Base-by-base conservation (phyloP, 2,113 vertebrate species). In the Brachyhypopomus occidentalis region DNA sequence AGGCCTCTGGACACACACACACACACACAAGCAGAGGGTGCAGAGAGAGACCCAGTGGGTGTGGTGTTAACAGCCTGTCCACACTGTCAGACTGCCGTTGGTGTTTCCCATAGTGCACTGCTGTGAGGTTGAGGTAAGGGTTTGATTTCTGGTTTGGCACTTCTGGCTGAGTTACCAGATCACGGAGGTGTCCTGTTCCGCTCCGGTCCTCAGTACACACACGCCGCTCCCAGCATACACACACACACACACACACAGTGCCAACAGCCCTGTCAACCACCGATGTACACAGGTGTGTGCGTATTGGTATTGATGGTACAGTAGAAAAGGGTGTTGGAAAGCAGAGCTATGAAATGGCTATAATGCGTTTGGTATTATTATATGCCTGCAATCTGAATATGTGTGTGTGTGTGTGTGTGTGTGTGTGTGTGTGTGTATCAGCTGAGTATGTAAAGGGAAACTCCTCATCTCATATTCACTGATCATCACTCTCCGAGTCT, bases 81-180 rank as follows among this genome's bases (percentile, higher is more conserved):
- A 52, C 59, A 66, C 84, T 80, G 84, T 86, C 84, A 83, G 78
- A 80, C 73, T 80, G 84, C 19, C 81, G 83, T 86, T 69, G 84
- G 80, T 86, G 80, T 83, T 80, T 78, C 81, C 78, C 84, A 83
- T 81, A 75, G 60, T 67, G 27, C 84, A 77, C 71, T 77, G 78
- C 84, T 79, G 56, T 69, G 41, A 83, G 84, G 55, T 73, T 69
- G 41, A 83, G 84, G 55, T 73, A 59, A 62, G 14, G 70, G 67
- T 86, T 83, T 83, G 81, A 86, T 80, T 83, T 80, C 72, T 86
- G 73, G 45, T 80, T 86, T 73, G 84, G 74, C 84, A 83, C 83
- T 83, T 83, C 69, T 83, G 73, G 45, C 71, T 45, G 27, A 77
- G 84, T 55, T 45, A 20, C 66, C 23, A 69, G 78, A 83, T 86